A percentile compares a stretch with the other conserved stretches of the same genome.
These are phyloP conservation scores for Acronicta leporina DNA, from an alignment of 2,888 invertebrate genomes.

Conservation along the genomic window DNA sequence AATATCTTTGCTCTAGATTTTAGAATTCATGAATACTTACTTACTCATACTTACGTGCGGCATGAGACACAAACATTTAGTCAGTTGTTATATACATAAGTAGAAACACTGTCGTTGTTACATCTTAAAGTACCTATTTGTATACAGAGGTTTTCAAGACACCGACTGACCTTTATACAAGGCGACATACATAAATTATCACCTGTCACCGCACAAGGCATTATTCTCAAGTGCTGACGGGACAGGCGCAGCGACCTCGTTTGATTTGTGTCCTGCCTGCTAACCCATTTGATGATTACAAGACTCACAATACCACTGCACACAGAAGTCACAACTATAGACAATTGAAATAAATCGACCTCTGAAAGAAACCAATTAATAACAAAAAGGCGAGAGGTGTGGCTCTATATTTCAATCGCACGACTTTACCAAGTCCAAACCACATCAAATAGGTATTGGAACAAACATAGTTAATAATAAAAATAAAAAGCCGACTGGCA, in stretches of 20 bases:
- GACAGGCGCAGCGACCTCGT: constrained; percentile 52
- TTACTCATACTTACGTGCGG: not conserved
- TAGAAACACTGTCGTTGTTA: not conserved
- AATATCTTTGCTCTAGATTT: constrained; percentile 8
- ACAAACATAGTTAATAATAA: too few species aligned
- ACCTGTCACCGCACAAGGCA: constrained; percentile 57
- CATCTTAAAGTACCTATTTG: constrained; percentile 26
- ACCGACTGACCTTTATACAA: constrained; percentile 22
- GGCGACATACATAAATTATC: constrained; percentile 52
- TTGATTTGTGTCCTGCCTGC: constrained; percentile 60
- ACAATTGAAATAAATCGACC: constrained; percentile 39
- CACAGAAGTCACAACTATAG: constrained; percentile 27
- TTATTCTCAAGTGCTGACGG: constrained; percentile 53
- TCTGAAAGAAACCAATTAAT: constrained; percentile 40
- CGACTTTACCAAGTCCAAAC: constrained; percentile 24
- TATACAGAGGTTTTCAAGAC: constrained; percentile 33
- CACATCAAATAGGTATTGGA: constrained; percentile 26
- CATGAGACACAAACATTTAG: not conserved
- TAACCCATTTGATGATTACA: constrained; percentile 54
- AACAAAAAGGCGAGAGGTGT: constrained; percentile 32
- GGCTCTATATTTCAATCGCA: constrained; percentile 12
- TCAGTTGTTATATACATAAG: not conserved
- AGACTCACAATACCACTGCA: constrained; percentile 36
- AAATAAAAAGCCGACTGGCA: too few species aligned
- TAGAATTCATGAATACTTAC: constrained; percentile 10